Evolutionary conservation across 2,797 vertebrate species (phyloP).

Genomic region (Zalophus californianus): DNA sequence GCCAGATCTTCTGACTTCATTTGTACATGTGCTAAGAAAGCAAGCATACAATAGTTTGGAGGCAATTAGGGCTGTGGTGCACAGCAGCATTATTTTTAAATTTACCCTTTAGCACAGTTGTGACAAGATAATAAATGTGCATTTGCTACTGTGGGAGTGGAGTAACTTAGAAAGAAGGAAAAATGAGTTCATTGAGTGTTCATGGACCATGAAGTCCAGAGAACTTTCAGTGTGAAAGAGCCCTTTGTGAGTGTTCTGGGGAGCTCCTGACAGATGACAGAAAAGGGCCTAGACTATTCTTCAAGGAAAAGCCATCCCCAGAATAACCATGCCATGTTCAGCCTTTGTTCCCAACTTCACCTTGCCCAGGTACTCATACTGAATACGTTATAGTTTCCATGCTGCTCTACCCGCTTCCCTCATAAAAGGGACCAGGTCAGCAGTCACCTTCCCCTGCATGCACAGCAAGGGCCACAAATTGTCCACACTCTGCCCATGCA

Average conservation of each 20-base stretch:
- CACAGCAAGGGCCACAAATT: background rate
- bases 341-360: background rate
- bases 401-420: background rate
- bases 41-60: conserved; percentile 53
- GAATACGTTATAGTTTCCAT: background rate
- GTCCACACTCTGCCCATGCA: background rate
- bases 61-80: conserved; percentile 75
- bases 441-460: background rate
- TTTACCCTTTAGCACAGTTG: conserved; percentile 74
- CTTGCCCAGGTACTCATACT: background rate
- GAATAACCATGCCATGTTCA: background rate
- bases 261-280: conserved; percentile 44
- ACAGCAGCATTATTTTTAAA: conserved; percentile 77
- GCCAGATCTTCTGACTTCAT: conserved; percentile 53
- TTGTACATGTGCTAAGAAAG: conserved; percentile 66
- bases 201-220: conserved; percentile 75
- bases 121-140: conserved; percentile 80
- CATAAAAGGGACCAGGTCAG: background rate
- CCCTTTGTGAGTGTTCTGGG: conserved; percentile 39
- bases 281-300: conserved; percentile 40
- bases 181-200: conserved; percentile 74
- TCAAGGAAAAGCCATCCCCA: conserved; percentile 2
- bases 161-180: conserved; percentile 56
- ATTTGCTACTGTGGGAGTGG: conserved; percentile 55
- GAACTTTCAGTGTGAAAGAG: conserved; percentile 61